phyloP scores from a whole-genome alignment of 2,888 invertebrate genomes.

The Amphiduros pacificus region DNA sequence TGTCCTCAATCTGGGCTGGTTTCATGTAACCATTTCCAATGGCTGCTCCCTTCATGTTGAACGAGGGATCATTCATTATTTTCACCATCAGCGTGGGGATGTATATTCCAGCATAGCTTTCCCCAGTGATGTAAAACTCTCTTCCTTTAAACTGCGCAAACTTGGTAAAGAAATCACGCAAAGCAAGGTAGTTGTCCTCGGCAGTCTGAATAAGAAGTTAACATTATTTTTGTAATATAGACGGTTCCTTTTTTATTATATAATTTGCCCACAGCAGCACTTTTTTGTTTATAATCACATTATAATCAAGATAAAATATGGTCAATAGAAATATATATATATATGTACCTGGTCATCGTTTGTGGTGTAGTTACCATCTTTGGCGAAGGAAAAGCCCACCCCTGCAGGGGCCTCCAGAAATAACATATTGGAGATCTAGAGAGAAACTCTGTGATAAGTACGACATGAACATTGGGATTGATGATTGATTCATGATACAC shows the following conservation, averaged over 20 bases:
- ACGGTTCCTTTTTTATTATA: too few relatives aligned
- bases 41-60: constrained; percentile 3
- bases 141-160: not conserved
- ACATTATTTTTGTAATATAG: too few relatives aligned
- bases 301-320: too few relatives aligned
- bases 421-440: constrained; percentile 27
- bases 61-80: not conserved
- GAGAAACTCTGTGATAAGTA: too few relatives aligned
- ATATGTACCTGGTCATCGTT: constrained; percentile 49
- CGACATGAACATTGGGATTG: too few relatives aligned
- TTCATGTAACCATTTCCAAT: constrained; percentile 12
- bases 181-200: not conserved
- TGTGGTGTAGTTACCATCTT: constrained; percentile 22
- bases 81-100: not conserved
- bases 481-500: too few relatives aligned
- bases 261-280: too few relatives aligned
- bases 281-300: not conserved
- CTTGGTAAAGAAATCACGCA: not conserved
- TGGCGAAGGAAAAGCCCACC: constrained; percentile 27
- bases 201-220: not conserved
- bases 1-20: not conserved
- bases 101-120: not conserved
- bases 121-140: constrained; percentile 3
- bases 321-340: not conserved
- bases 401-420: constrained; percentile 29